These are phyloP conservation scores for Andrena minutula DNA, from an alignment of 2,888 invertebrate species.

Conservation along the genomic window DNA sequence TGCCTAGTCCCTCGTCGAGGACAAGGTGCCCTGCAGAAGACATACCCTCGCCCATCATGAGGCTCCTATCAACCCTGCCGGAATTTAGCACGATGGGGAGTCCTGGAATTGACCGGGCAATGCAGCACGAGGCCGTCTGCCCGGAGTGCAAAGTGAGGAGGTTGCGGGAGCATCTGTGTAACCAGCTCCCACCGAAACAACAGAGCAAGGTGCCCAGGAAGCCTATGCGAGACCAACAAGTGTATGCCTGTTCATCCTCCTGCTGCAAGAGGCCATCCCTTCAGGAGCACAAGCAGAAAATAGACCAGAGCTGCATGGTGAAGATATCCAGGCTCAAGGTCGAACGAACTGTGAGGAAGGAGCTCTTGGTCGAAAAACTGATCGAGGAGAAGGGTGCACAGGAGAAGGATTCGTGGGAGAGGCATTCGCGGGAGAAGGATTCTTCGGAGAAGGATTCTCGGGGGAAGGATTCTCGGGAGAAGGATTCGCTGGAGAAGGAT, in stretches of 20 bases:
- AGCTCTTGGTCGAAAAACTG: background rate
- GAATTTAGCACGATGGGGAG: background rate
- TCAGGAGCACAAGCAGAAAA: slow-evolving; percentile 46
- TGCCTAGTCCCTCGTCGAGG: background rate
- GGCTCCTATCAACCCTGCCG: background rate
- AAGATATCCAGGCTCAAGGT: slow-evolving; percentile 62
- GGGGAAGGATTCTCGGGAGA: background rate
- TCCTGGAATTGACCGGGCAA: background rate
- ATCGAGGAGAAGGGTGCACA: background rate
- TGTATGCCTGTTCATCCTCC: background rate
- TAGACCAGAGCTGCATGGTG: slow-evolving; percentile 70
- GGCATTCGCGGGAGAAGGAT: too few relatives aligned
- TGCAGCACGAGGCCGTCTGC: slow-evolving; percentile 38
- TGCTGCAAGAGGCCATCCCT: background rate
- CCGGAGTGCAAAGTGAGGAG: slow-evolving; percentile 39
- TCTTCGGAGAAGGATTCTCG: background rate
- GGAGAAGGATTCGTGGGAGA: background rate
- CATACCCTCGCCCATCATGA: background rate
- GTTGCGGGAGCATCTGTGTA: background rate
- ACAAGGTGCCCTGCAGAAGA: background rate
- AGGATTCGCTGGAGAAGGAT: background rate
- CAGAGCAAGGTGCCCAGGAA: slow-evolving; percentile 22
- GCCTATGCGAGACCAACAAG: slow-evolving; percentile 19
- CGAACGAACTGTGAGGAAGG: background rate
- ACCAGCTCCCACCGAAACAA: background rate